Evolutionary conservation across 2,797 vertebrate species (phyloP), one percentile per base, ranked within the genome.

Genomic region (Chelon auratus): DNA sequence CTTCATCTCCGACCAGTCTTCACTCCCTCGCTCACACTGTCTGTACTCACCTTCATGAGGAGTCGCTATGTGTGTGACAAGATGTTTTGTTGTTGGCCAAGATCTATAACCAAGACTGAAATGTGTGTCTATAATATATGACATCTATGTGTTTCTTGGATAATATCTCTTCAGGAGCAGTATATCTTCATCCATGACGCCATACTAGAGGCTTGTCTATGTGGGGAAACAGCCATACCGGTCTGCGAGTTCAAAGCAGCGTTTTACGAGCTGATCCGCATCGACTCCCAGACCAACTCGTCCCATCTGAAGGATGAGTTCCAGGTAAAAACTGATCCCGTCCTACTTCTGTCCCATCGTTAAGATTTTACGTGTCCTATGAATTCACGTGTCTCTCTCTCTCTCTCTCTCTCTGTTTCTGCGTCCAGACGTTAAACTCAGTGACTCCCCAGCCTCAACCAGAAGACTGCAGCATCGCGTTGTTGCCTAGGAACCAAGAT

Each of bases 181-280:
- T 99, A 99, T 86, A 99, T 99, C 89, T 99, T 99, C 93, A 99
- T 99, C 94, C 98, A 99, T 17, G 98, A 99, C 66, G 98, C 98
- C 91, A 99, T 99, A 83, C 92, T 99, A 80, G 98, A 99, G 95
- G 98, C 98, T 18, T 99, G 98, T 92, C 93, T 99, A 42, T 99
- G 98, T 88, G 98, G 98, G 81, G 98, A 99, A 93, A 99, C 98
- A 54, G 97, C 97, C 80, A 99, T 99, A 80, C 97, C 97, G 4
- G 96, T 97, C 64, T 98, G 97, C 1, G 98, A 99, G 95, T 98
- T 97, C 92, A 99, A 99, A 95, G 97, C 96, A 50, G 96, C 98
- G 36, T 99, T 97, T 93, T 99, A 99, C 81, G 98, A 99, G 92
- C 97, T 99, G 95, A 99, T 99, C 92, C 95, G 98, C 93, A 98